These are phyloP conservation scores for Thamnaconus septentrionalis DNA, from an alignment of 2,113 vertebrate species.

Conservation along the genomic window DNA sequence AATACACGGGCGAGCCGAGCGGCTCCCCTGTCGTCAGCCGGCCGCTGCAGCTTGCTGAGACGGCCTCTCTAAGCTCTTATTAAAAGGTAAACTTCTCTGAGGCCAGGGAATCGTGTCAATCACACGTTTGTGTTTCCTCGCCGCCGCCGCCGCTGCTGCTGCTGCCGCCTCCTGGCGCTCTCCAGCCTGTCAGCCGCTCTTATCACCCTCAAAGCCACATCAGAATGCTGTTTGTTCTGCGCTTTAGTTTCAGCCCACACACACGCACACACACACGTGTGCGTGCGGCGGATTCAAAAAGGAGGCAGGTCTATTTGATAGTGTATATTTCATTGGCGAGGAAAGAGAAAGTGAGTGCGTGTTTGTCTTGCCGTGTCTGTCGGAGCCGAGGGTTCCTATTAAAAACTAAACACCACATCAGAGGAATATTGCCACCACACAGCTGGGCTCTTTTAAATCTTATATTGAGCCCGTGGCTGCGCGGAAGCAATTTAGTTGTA, in stretches of 20 bases:
- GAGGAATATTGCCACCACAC: constrained; percentile 72
- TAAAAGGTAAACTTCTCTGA: constrained; percentile 83
- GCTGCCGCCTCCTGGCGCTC: constrained; percentile 72
- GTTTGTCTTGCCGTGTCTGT: constrained; percentile 82
- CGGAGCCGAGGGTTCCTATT: constrained; percentile 76
- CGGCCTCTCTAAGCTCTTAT: constrained; percentile 76
- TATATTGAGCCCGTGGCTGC: constrained; percentile 66
- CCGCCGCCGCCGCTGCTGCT: neutral
- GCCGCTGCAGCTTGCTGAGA: constrained; percentile 55
- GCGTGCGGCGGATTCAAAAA: constrained; percentile 85
- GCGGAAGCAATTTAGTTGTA: constrained; percentile 72
- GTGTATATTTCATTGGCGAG: constrained; percentile 78
- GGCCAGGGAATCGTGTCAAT: constrained; percentile 78
- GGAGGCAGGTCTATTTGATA: constrained; percentile 81
- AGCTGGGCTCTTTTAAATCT: constrained; percentile 67
- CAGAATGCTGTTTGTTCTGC: constrained; percentile 92
- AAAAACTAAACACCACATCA: constrained; percentile 81
- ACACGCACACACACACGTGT: no score
- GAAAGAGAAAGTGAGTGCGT: constrained; percentile 53
- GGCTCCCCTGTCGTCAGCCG: constrained; percentile 42
- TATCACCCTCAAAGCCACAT: constrained; percentile 91
- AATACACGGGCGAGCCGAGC: constrained; percentile 31
- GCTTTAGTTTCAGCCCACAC: constrained; percentile 83
- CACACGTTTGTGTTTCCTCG: constrained; percentile 68
- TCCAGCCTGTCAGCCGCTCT: constrained; percentile 81